phyloP scores from a whole-genome alignment of 2,888 invertebrate genomes.

The Andrena marginata region DNA sequence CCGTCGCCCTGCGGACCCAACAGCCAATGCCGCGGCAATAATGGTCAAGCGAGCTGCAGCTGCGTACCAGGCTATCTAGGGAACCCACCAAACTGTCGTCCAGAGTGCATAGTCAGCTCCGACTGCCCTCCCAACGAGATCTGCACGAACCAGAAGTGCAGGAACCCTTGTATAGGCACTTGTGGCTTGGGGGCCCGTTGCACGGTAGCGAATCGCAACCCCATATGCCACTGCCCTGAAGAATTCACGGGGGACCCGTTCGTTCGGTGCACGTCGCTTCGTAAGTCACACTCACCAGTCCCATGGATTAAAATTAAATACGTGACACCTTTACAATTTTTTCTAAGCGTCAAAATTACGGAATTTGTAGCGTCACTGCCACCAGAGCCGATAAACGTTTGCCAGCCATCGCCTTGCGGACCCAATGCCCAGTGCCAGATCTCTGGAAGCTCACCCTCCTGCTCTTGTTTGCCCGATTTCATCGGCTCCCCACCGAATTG shows the following conservation, averaged over 20 bases:
- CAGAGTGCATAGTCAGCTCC: slow-evolving; percentile 91
- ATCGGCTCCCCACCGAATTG: slow-evolving; percentile 91
- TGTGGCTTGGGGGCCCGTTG: slow-evolving; percentile 92
- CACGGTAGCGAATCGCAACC: slow-evolving; percentile 92
- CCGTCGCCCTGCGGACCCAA: slow-evolving; percentile 93
- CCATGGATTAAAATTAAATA: background rate
- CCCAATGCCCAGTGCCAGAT: slow-evolving; percentile 88
- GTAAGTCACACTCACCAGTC: slow-evolving; percentile 77
- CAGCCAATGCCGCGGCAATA: slow-evolving; percentile 88
- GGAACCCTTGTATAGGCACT: slow-evolving; percentile 92
- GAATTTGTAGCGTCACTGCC: slow-evolving; percentile 85
- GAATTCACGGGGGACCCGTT: slow-evolving; percentile 92
- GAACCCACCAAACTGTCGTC: slow-evolving; percentile 92
- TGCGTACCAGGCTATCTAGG: slow-evolving; percentile 92
- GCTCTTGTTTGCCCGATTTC: slow-evolving; percentile 92
- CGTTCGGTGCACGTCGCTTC: slow-evolving; percentile 86
- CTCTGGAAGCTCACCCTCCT: slow-evolving; percentile 91
- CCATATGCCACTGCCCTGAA: slow-evolving; percentile 91
- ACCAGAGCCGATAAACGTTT: slow-evolving; percentile 87
- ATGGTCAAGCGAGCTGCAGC: slow-evolving; percentile 84
- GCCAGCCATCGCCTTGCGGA: slow-evolving; percentile 91
- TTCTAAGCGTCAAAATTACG: background rate
- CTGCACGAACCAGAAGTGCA: slow-evolving; percentile 93
- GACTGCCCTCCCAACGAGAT: slow-evolving; percentile 92
- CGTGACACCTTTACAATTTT: background rate